Evolutionary conservation across 2,888 invertebrate genomes (phyloP).

Genomic region (Pemphredon lugubris): DNA sequence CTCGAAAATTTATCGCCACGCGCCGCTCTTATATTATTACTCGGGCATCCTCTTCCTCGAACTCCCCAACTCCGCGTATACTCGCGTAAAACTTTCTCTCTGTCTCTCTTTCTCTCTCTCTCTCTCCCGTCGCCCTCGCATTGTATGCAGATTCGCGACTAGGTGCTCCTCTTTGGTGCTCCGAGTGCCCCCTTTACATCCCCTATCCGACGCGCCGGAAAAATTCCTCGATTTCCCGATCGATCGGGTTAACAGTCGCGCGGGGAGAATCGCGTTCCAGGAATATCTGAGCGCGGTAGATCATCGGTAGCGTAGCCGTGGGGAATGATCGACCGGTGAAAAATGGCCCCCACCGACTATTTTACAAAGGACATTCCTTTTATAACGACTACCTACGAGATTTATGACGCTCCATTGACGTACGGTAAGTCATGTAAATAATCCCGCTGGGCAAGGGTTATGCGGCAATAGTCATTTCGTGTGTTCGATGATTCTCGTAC

Average conservation of each 20-base stretch:
- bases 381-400: slow-evolving; percentile 43
- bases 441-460: slow-evolving; percentile 26
- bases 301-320: no score
- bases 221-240: neutral
- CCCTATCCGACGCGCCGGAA: neutral
- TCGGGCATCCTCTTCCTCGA: slow-evolving; percentile 26
- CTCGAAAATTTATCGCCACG: slow-evolving; percentile 56
- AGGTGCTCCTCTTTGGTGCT: slow-evolving; percentile 16
- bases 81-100: slow-evolving; percentile 19
- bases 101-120: no score
- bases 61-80: slow-evolving; percentile 12
- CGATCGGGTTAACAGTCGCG: neutral
- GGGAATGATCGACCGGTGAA: neutral
- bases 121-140: slow-evolving; percentile 36
- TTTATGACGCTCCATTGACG: slow-evolving; percentile 47
- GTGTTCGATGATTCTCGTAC: slow-evolving; percentile 17
- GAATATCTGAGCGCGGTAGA: no score
- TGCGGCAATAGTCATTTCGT: slow-evolving; percentile 21
- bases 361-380: slow-evolving; percentile 22
- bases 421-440: slow-evolving; percentile 45
- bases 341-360: slow-evolving; percentile 28
- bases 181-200: neutral
- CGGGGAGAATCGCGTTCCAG: no score
- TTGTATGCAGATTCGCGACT: slow-evolving; percentile 66
- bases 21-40: slow-evolving; percentile 49